These are phyloP conservation scores for Microcebus ravelobensis DNA, from an alignment of 2,113 vertebrate species.

Conservation along the genomic window DNA sequence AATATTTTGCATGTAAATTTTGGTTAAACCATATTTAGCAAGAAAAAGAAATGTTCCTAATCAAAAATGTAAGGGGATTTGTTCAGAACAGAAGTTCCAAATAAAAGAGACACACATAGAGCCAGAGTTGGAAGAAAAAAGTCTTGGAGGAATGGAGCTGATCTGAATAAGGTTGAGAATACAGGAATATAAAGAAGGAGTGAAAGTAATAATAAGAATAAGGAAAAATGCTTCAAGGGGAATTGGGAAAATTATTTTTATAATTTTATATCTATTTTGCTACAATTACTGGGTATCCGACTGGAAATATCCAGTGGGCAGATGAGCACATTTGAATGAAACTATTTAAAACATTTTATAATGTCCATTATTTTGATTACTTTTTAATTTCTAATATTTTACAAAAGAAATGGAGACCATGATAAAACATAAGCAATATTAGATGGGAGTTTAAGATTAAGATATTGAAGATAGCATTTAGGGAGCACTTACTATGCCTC, in stretches of 20 bases:
- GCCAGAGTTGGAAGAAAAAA: neutral
- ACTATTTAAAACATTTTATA: conserved; percentile 7
- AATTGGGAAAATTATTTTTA: neutral
- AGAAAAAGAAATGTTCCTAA: neutral
- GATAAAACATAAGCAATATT: neutral
- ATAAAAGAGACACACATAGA: neutral
- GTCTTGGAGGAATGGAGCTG: neutral
- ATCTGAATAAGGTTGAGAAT: neutral
- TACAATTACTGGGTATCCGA: neutral
- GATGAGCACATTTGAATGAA: neutral
- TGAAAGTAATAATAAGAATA: neutral
- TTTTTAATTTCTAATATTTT: conserved; percentile 13
- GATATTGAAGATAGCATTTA: neutral
- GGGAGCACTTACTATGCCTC: neutral
- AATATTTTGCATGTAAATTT: neutral
- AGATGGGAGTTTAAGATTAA: neutral
- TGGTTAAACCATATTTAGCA: neutral
- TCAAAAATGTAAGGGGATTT: neutral
- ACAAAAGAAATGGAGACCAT: neutral
- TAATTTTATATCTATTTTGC: neutral
- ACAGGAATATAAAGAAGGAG: neutral
- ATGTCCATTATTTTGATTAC: neutral
- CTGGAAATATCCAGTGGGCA: neutral
- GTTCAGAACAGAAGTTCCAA: neutral
- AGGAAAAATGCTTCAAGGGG: neutral